Evolutionary conservation across 2,888 invertebrate genomes (phyloP).

Genomic region (Notodonta dromedarius): DNA sequence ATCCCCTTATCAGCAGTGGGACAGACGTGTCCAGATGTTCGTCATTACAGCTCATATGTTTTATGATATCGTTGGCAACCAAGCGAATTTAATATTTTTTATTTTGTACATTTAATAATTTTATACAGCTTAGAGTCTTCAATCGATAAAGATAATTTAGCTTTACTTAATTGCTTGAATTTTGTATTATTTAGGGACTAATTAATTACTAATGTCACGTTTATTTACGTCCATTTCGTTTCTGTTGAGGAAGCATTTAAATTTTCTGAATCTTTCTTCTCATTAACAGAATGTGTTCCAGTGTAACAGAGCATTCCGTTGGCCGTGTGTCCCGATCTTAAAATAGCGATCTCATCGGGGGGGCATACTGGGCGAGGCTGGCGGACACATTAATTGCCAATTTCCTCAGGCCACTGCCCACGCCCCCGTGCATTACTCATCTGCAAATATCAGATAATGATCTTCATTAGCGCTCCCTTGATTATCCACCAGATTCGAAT

Average conservation of each 20-base stretch:
- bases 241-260: too few relatives aligned
- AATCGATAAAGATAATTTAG: too few relatives aligned
- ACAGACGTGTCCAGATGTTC: background rate
- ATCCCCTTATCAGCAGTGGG: slow-evolving; percentile 4
- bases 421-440: slow-evolving; percentile 56
- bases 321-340: slow-evolving; percentile 10
- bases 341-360: slow-evolving; percentile 28
- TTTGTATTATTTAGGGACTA: too few relatives aligned
- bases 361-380: slow-evolving; percentile 35
- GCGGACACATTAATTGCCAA: slow-evolving; percentile 72
- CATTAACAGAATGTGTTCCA: background rate
- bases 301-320: background rate
- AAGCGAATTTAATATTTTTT: background rate
- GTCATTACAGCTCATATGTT: background rate
- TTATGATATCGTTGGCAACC: background rate
- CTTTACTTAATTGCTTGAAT: too few relatives aligned
- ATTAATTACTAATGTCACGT: too few relatives aligned
- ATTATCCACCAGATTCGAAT: slow-evolving; percentile 27
- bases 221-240: too few relatives aligned
- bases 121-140: too few relatives aligned
- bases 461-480: slow-evolving; percentile 53
- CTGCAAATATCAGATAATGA: slow-evolving; percentile 61
- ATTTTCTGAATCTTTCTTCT: too few relatives aligned
- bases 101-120: background rate
- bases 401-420: slow-evolving; percentile 57